phyloP scores from a whole-genome alignment of 2,888 invertebrate genomes.

The Cataglyphis albicans region DNA sequence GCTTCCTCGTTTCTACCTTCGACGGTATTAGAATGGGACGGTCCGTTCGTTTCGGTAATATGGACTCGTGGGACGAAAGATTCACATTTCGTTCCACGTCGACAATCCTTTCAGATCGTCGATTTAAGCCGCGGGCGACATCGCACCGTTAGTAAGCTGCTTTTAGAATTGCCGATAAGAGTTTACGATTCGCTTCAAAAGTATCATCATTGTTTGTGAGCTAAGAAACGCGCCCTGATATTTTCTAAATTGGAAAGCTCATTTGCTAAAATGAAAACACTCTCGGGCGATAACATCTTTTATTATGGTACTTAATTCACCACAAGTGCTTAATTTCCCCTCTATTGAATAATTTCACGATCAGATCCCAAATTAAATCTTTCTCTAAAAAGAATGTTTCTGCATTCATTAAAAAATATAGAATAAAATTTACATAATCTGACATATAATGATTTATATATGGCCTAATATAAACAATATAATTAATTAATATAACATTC shows the following conservation, averaged over 20 bases:
- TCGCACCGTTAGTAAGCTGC: slow-evolving; percentile 61
- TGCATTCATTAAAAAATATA: not conserved
- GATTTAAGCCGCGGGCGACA: slow-evolving; percentile 58
- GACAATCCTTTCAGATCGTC: slow-evolving; percentile 54
- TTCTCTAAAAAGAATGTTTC: not conserved
- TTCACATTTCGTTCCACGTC: slow-evolving; percentile 15
- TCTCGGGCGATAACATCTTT: slow-evolving; percentile 18
- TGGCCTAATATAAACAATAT: not conserved
- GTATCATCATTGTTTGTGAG: slow-evolving; percentile 62
- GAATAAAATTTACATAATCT: not conserved
- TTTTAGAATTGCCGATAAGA: slow-evolving; percentile 59
- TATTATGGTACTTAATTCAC: slow-evolving; percentile 7
- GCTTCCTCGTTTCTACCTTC: slow-evolving; percentile 68
- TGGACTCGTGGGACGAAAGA: slow-evolving; percentile 49
- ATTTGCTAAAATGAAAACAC: slow-evolving; percentile 31
- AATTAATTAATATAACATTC: not conserved
- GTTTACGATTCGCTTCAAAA: slow-evolving; percentile 63
- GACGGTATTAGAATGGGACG: slow-evolving; percentile 60
- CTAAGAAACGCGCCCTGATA: not conserved
- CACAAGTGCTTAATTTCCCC: not conserved
- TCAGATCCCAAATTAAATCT: not conserved
- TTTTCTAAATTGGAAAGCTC: slow-evolving; percentile 17
- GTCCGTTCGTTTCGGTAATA: slow-evolving; percentile 64
- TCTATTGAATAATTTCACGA: not conserved
- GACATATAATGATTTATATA: not conserved